Evolutionary conservation across 2,888 invertebrate species (phyloP).

Genomic region (Euproctis similis): DNA sequence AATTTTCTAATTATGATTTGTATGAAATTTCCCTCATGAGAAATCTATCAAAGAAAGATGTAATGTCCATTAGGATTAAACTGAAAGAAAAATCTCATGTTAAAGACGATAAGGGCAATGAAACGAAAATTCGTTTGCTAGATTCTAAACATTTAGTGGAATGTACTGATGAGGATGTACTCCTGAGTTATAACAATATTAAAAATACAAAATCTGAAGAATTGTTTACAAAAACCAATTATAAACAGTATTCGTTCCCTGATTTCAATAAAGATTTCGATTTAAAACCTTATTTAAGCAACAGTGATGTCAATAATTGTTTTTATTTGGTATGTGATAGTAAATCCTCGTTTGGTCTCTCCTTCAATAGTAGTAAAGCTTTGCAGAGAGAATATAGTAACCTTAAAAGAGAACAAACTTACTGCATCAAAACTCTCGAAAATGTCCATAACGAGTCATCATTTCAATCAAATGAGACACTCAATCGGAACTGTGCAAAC

Average conservation of each 20-base stretch:
- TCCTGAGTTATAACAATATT: constrained; percentile 18
- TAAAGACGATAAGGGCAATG: constrained; percentile 21
- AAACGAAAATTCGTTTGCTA: constrained; percentile 34
- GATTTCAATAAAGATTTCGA: constrained; percentile 20
- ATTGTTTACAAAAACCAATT: constrained; percentile 15
- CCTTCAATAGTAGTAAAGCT: constrained; percentile 29
- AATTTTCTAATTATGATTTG: constrained; percentile 47
- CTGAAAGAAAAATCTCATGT: constrained; percentile 36
- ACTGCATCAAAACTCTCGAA: constrained; percentile 41
- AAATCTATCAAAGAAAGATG: constrained; percentile 30
- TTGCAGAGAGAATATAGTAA: constrained; percentile 18
- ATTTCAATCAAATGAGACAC: constrained; percentile 26
- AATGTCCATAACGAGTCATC: constrained; percentile 24
- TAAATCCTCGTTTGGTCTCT: constrained; percentile 28
- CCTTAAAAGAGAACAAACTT: constrained; percentile 35
- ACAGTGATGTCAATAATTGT: constrained; percentile 38
- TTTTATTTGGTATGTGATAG: constrained; percentile 26
- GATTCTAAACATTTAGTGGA: constrained; percentile 14
- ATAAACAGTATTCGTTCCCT: constrained; percentile 2
- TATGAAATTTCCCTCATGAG: constrained; percentile 42
- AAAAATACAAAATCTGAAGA: constrained; percentile 17
- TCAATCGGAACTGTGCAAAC: constrained; percentile 18
- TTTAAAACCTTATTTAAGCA: constrained; percentile 36
- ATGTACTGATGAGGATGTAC: constrained; percentile 18
- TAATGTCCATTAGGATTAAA: constrained; percentile 41